A percentile compares a stretch with the other conserved stretches of the same genome.
phyloP scores from a whole-genome alignment of 2,113 vertebrate genomes.

The Poeciliopsis retropinna region DNA sequence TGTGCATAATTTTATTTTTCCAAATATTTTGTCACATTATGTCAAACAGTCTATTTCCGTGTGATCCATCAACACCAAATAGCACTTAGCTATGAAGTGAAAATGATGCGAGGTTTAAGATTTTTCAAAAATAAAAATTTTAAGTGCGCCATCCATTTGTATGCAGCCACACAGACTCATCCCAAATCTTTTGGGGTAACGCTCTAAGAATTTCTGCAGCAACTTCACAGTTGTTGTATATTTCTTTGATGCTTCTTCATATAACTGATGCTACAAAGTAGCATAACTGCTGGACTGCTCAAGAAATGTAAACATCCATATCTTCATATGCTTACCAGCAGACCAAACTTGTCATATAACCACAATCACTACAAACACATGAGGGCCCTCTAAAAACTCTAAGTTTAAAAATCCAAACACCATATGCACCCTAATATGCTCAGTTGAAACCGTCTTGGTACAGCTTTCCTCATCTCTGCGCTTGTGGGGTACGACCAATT shows the following conservation, averaged over 20 bases:
- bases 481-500: too few species aligned
- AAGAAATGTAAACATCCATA: background rate
- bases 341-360: background rate
- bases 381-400: too few species aligned
- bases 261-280: background rate
- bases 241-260: background rate
- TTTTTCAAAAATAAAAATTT: background rate
- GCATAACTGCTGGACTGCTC: background rate
- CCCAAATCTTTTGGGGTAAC: too few species aligned
- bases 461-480: too few species aligned
- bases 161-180: too few species aligned
- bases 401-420: too few species aligned
- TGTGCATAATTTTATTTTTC: background rate
- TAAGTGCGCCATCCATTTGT: too few species aligned
- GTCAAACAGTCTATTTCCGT: background rate
- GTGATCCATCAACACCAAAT: background rate
- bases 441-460: too few species aligned
- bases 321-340: too few species aligned
- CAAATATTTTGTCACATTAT: background rate
- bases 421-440: too few species aligned
- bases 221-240: background rate
- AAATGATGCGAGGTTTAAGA: background rate
- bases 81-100: background rate
- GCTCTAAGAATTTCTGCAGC: background rate
- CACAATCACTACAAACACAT: too few species aligned